These are phyloP conservation scores for Gorsachius goisagi DNA, from an alignment of 2,113 vertebrate genomes.

Conservation along the genomic window DNA sequence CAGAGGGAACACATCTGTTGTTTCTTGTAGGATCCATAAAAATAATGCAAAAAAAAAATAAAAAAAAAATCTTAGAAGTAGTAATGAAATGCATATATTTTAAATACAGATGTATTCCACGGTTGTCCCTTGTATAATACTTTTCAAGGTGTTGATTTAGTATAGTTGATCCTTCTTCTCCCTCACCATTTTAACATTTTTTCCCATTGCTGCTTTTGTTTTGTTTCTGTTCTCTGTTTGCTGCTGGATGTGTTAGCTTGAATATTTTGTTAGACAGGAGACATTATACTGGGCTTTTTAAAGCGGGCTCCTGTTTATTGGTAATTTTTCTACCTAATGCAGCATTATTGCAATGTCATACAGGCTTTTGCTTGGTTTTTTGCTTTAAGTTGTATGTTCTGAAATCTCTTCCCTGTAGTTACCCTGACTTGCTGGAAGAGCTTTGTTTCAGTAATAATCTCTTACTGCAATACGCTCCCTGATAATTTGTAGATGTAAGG, in stretches of 20 bases:
- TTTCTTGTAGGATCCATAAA: not conserved
- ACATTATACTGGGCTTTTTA: not conserved
- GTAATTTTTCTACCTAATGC: not conserved
- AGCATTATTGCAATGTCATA: not conserved
- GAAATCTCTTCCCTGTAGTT: not conserved
- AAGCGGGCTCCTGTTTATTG: not conserved
- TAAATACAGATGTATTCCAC: not conserved
- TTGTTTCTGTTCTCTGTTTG: not conserved
- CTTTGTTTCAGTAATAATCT: not conserved
- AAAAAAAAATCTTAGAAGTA: not conserved
- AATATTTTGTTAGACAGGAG: not conserved
- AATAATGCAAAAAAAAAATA: not conserved
- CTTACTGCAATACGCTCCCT: not conserved
- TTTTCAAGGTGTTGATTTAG: not conserved
- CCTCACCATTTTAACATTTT: not conserved
- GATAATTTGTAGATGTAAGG: not conserved
- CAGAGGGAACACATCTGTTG: conserved; percentile 20
- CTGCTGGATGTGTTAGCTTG: not conserved
- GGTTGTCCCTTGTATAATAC: not conserved
- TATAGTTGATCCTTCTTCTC: not conserved
- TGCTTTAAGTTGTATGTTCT: not conserved
- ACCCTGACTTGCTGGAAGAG: not conserved
- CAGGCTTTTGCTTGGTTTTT: not conserved
- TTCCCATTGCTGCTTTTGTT: not conserved
- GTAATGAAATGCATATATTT: not conserved